These are phyloP conservation scores for Apamea sordens DNA, from an alignment of 2,888 invertebrate genomes.

Conservation along the genomic window DNA sequence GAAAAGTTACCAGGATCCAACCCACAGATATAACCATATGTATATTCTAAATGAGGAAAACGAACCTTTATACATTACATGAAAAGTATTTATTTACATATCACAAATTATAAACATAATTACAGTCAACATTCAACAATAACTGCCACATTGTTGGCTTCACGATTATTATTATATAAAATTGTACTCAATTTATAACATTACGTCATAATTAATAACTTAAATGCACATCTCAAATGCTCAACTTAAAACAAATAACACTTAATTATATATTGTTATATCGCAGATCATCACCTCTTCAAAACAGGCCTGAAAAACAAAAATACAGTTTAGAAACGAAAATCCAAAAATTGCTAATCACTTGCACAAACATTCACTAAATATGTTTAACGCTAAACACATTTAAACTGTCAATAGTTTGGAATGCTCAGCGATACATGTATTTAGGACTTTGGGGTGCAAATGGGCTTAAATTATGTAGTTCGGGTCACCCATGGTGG, in stretches of 20 bases:
- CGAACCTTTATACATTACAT: not conserved
- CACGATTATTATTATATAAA: slow-evolving; percentile 36
- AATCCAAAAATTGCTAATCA: not conserved
- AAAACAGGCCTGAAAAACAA: slow-evolving; percentile 78
- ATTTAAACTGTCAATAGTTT: no score
- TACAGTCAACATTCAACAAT: slow-evolving; percentile 59
- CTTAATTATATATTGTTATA: slow-evolving; percentile 11
- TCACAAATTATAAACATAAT: slow-evolving; percentile 62
- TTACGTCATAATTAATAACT: slow-evolving; percentile 47
- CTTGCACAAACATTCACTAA: no score
- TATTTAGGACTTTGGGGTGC: no score
- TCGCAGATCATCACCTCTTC: slow-evolving; percentile 74
- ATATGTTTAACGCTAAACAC: no score
- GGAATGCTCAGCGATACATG: no score
- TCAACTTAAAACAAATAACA: slow-evolving; percentile 59
- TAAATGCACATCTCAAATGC: slow-evolving; percentile 65
- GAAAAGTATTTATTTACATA: slow-evolving; percentile 43
- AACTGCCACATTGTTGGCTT: slow-evolving; percentile 20
- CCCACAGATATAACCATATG: not conserved
- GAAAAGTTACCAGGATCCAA: no score
- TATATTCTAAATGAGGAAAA: slow-evolving; percentile 47
- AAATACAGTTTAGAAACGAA: not conserved
- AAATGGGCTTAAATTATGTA: no score
- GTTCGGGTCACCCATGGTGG: no score
- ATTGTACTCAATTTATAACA: slow-evolving; percentile 39